phyloP scores from a whole-genome alignment of 2,797 vertebrate genomes.

The Capromys pilorides region DNA sequence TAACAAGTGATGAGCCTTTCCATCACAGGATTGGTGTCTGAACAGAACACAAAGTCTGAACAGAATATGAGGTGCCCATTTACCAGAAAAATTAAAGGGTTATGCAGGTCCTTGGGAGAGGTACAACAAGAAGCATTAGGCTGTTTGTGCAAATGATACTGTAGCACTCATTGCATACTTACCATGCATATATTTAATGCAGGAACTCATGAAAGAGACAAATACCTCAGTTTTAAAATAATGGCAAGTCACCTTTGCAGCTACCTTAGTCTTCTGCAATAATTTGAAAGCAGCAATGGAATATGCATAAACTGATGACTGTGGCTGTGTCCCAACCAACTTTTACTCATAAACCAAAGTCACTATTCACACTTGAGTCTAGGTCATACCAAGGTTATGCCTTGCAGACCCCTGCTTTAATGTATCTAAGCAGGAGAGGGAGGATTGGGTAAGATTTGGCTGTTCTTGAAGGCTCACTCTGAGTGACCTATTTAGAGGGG shows the following conservation, averaged over 20 bases:
- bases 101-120: background rate
- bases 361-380: background rate
- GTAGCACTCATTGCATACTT: background rate
- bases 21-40: background rate
- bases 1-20: constrained; percentile 14
- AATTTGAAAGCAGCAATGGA: background rate
- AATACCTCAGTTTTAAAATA: background rate
- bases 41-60: constrained; percentile 11
- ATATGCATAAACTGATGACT: background rate
- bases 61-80: background rate
- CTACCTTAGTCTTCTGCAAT: background rate
- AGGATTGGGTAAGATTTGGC: background rate
- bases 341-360: background rate
- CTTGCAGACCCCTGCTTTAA: background rate
- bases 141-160: background rate
- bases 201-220: background rate
- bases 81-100: background rate
- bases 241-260: background rate
- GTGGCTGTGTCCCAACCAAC: background rate
- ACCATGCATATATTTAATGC: background rate
- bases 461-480: background rate
- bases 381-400: background rate
- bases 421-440: background rate
- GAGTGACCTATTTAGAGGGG: background rate
- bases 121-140: background rate